These are phyloP conservation scores for Eubucco bourcierii DNA, from an alignment of 2,113 vertebrate genomes.

Conservation along the genomic window DNA sequence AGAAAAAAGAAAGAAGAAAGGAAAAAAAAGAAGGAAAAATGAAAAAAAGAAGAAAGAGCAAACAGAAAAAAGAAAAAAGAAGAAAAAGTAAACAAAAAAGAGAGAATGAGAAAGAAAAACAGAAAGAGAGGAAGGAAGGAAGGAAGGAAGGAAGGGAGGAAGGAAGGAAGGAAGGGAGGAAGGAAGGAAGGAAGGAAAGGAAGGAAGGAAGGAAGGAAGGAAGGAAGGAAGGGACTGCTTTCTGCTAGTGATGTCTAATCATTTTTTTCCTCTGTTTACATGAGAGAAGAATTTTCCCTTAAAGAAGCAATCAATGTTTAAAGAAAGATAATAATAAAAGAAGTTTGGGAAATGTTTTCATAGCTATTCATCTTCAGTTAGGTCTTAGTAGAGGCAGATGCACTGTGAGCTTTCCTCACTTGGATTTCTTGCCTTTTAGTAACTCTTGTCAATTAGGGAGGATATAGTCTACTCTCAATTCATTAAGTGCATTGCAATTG, in stretches of 20 bases:
- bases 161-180: no score
- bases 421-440: constrained; percentile 46
- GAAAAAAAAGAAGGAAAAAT: no score
- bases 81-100: no score
- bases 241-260: background rate
- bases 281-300: background rate
- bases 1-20: no score
- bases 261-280: background rate
- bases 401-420: constrained; percentile 25
- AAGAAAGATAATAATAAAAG: background rate
- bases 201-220: no score
- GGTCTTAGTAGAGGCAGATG: constrained; percentile 18
- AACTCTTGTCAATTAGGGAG: constrained; percentile 52
- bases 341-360: constrained; percentile 39
- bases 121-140: no score
- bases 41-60: no score
- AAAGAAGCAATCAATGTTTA: background rate
- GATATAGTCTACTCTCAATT: constrained; percentile 51
- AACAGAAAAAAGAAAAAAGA: no score
- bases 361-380: background rate
- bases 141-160: rapidly evolving
- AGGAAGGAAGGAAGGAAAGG: rapidly evolving
- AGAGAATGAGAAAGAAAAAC: no score
- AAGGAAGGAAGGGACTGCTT: background rate
- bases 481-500: constrained; percentile 46